Percentiles rank a stretch among this genome's conserved stretches.
phyloP scores from a whole-genome alignment of 2,113 vertebrate species.

The Neodon shergylaensis region DNA sequence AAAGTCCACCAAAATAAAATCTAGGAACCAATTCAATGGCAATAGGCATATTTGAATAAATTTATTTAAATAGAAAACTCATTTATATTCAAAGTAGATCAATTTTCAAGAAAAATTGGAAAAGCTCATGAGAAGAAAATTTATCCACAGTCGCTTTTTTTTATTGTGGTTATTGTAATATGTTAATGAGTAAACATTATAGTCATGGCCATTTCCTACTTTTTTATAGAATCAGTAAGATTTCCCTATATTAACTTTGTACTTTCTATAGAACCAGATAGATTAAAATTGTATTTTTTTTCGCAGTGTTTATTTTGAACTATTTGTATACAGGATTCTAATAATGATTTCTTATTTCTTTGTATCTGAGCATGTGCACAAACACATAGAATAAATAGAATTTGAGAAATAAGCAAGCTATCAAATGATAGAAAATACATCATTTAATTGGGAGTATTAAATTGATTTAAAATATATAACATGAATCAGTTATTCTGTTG shows the following conservation, averaged over 20 bases:
- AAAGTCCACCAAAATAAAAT: slow-evolving; percentile 61
- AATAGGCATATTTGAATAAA: slow-evolving; percentile 42
- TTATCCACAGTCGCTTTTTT: background rate
- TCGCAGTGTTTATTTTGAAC: slow-evolving; percentile 1
- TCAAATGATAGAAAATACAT: background rate
- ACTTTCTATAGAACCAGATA: slow-evolving; percentile 7
- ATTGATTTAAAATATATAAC: slow-evolving; percentile 16
- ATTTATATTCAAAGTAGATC: slow-evolving; percentile 24
- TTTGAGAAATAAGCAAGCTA: background rate
- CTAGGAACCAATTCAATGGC: slow-evolving; percentile 27
- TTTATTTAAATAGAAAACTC: slow-evolving; percentile 49
- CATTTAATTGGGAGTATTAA: background rate
- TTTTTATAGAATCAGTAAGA: slow-evolving; percentile 44
- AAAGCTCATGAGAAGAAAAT: slow-evolving; percentile 52
- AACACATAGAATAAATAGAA: background rate
- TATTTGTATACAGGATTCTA: slow-evolving; percentile 11
- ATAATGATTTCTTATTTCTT: slow-evolving; percentile 22
- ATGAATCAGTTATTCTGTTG: background rate
- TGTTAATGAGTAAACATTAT: slow-evolving; percentile 50
- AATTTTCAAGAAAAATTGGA: slow-evolving; percentile 21
- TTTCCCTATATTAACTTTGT: background rate
- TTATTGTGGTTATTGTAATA: slow-evolving; percentile 42
- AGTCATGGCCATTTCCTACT: slow-evolving; percentile 39
- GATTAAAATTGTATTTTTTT: slow-evolving; percentile 38
- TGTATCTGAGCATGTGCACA: background rate